Conservation (phyloP, 2,888 invertebrate genomes). For the Mystacides longicornis region DNA sequence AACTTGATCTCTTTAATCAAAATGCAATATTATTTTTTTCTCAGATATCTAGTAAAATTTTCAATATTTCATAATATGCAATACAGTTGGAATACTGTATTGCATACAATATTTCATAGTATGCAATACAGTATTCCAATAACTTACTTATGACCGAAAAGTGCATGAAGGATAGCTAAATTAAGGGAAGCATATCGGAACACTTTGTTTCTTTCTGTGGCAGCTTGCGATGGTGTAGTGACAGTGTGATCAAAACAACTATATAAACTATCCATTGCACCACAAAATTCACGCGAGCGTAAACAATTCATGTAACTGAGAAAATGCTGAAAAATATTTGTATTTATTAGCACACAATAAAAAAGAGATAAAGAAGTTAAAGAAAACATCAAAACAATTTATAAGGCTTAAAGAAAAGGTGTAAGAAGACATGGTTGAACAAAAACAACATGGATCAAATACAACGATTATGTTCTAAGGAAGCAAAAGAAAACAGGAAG, state of each 20-base stretch:
- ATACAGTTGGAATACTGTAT: not conserved
- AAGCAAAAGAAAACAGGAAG: too few relatives aligned
- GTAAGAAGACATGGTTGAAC: too few relatives aligned
- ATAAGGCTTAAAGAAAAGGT: too few relatives aligned
- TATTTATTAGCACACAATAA: not conserved
- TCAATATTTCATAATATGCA: too few relatives aligned
- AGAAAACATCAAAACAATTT: too few relatives aligned
- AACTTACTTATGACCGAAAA: slow-evolving; percentile 71
- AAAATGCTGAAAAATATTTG: slow-evolving; percentile 66
- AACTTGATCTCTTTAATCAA: slow-evolving; percentile 59
- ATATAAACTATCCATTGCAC: slow-evolving; percentile 69
- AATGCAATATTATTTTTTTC: not conserved
- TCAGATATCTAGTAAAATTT: too few relatives aligned
- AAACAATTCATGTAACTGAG: slow-evolving; percentile 85
- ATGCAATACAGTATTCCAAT: not conserved
- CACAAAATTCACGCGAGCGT: slow-evolving; percentile 80
- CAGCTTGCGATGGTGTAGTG: slow-evolving; percentile 34
- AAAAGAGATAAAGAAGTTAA: too few relatives aligned
- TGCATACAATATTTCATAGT: too few relatives aligned
- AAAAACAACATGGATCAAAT: too few relatives aligned
- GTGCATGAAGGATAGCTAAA: slow-evolving; percentile 78
- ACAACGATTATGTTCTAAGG: too few relatives aligned
- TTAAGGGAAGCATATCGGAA: slow-evolving; percentile 88
- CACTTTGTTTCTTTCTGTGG: slow-evolving; percentile 50
- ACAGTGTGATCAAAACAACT: slow-evolving; percentile 71